Evolutionary conservation across 2,888 invertebrate species (phyloP).

Genomic region (Drosophila lutescens): DNA sequence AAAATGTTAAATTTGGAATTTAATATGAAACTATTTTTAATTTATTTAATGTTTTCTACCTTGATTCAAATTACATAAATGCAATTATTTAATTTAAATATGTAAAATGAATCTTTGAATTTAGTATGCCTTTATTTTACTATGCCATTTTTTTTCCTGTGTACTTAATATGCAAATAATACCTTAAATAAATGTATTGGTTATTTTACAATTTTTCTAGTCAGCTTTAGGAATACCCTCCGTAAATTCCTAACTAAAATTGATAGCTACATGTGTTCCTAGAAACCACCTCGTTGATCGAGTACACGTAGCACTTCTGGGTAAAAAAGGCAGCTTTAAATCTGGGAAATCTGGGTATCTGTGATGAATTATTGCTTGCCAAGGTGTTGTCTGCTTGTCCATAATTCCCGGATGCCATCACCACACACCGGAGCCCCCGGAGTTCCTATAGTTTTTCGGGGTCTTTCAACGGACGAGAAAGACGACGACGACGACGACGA

Average conservation of each 20-base stretch:
- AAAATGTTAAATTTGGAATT: too few species aligned
- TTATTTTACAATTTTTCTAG: too few species aligned
- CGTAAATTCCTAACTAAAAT: neutral
- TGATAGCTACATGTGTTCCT: neutral
- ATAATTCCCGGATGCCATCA: conserved; percentile 3
- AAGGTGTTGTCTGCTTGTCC: conserved; percentile 30
- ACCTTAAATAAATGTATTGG: too few species aligned
- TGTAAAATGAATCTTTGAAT: too few species aligned
- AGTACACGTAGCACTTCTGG: neutral
- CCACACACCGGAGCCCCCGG: neutral
- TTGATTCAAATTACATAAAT: too few species aligned
- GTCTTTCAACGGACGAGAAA: neutral
- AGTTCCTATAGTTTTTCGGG: neutral
- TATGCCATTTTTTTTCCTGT: too few species aligned
- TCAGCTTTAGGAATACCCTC: too few species aligned
- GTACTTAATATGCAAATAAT: too few species aligned
- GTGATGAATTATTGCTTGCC: conserved; percentile 27
- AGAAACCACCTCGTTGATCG: neutral
- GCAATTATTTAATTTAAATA: too few species aligned
- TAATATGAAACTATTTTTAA: too few species aligned
- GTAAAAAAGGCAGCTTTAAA: neutral
- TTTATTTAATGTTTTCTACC: too few species aligned
- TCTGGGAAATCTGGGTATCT: neutral
- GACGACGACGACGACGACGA: conserved; percentile 4
- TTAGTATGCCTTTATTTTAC: too few species aligned